phyloP scores from a whole-genome alignment of 1,140 invertebrate species.

The Drosophila micromelanica region DNA sequence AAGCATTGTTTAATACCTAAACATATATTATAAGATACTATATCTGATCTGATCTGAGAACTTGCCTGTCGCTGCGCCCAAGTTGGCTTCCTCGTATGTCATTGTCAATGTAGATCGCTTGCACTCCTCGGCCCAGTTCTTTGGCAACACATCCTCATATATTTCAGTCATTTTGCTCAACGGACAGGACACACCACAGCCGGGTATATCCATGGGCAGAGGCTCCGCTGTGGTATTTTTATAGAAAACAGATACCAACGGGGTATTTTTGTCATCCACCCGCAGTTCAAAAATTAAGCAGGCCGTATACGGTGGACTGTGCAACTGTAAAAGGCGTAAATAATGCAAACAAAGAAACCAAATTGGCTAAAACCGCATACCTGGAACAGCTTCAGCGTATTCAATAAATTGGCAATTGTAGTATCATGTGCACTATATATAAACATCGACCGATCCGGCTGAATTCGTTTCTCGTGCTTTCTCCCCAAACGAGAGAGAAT shows the following conservation, averaged over 20 bases:
- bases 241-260: slow-evolving; percentile 86
- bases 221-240: slow-evolving; percentile 87
- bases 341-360: neutral
- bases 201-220: slow-evolving; percentile 86
- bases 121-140: slow-evolving; percentile 87
- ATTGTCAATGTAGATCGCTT: slow-evolving; percentile 76
- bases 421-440: slow-evolving; percentile 94
- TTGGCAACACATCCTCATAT: slow-evolving; percentile 85
- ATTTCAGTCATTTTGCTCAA: slow-evolving; percentile 86
- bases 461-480: slow-evolving; percentile 82
- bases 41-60: neutral
- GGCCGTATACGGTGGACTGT: slow-evolving; percentile 90
- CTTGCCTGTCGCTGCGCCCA: slow-evolving; percentile 74
- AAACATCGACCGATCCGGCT: slow-evolving; percentile 87
- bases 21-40: neutral
- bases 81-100: slow-evolving; percentile 82
- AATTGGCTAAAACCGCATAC: slow-evolving; percentile 40
- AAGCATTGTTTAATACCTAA: too few relatives aligned
- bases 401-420: slow-evolving; percentile 91
- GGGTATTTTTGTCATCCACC: slow-evolving; percentile 73
- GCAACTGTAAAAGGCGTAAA: slow-evolving; percentile 63
- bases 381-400: slow-evolving; percentile 90
- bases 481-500: slow-evolving; percentile 87
- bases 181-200: slow-evolving; percentile 87
- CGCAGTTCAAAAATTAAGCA: slow-evolving; percentile 90